Evolutionary conservation across 2,888 invertebrate genomes (phyloP), one percentile per base, ranked within the genome.

Genomic region (Molorchus minor): DNA sequence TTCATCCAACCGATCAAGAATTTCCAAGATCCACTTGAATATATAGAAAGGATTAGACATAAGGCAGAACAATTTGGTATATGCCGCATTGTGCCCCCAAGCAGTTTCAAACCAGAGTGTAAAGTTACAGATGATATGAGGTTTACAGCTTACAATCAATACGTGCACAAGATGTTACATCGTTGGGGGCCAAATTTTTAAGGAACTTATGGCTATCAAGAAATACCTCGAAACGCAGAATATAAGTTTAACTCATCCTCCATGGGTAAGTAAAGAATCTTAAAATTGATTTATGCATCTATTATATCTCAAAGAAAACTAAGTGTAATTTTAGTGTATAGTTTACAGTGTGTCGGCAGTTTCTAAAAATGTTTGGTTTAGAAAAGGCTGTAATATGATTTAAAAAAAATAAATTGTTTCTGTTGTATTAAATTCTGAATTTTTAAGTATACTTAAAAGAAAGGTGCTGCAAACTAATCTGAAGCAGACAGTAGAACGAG

Each of bases 141-240:
- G 2, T 96, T 97, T 73, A 90, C 90, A 0, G 92, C 93, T 0
- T 90, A 91, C 64, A 93, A 95, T 79, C 97, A 97, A 75, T 94
- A 95, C 72, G 88, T 96, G 1, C 90, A 94, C 71, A 91, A 93
- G 64, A 88, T 96, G 87, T 84, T 90, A 70, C 87, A 89, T 70
- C 87, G 96, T 25, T 96, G 95, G 95, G 96, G 96, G 0, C 90
- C 93, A 0, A 93, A 91, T 69, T 88, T n/a, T 92, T 0, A 88
- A 90, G 67, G 92, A 95, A 78, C 83, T 94, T 76, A 89, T 91
- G 77, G 92, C 93, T 4, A 95, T 97, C 45, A 90, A 87, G 69
- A 89, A 91, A 68, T 91, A 93, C 78, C 81, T 94, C n/a, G 86
- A 89, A 0, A 88, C 90, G 0, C 91, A 94, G 73, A 90, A 88